Base-by-base conservation (phyloP, 2,797 vertebrate species). In the Tadarida brasiliensis region DNA sequence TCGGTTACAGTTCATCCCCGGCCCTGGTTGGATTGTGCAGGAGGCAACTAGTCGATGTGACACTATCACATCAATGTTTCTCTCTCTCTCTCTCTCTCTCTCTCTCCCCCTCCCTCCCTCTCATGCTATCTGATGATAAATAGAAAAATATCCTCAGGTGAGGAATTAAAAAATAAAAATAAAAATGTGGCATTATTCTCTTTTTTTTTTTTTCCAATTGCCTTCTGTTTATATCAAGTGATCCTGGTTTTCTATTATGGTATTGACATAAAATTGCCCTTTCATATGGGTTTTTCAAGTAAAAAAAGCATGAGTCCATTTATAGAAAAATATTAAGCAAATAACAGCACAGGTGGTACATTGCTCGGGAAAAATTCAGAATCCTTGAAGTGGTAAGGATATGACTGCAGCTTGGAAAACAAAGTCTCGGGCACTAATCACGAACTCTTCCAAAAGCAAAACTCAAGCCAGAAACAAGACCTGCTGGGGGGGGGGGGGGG, bases 231-330 rank as follows among this genome's bases (percentile, higher is more conserved):
- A 10, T 5, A 16, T 51, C 90, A 71, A 17, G 24, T 80, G 92
- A 81, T 49, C 70, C 49, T n/a, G 39, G 16, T 65, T 95, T 70
- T 59, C 83, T 95, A 47, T 54, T 11, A 61, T 3, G 3, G 35
- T 15, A 30, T 15, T 74, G 65, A 88, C 44, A 87, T 22, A 22
- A 92, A 30, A 16, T 85, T 95, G 82, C 81, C 63, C 63, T 68
- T 86, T 54, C 70, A 80, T 54, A 11, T 6, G 19, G n/a, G n/a
- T 68, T 84, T 91, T 87, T 59, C 65, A 92, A 95, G 33, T 87
- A n/a, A 39, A 85, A 91, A 87, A 82, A 39, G 15, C 24, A 7
- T 12, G 28, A 84, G 19, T n/a, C n/a, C 54, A 77, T 90, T 91
- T 93, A 81, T 26, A 90, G 77, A 65, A 63, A 94, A 59, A 81